Base-by-base conservation (phyloP, 1,140 invertebrate species). In the Ostrea edulis region DNA sequence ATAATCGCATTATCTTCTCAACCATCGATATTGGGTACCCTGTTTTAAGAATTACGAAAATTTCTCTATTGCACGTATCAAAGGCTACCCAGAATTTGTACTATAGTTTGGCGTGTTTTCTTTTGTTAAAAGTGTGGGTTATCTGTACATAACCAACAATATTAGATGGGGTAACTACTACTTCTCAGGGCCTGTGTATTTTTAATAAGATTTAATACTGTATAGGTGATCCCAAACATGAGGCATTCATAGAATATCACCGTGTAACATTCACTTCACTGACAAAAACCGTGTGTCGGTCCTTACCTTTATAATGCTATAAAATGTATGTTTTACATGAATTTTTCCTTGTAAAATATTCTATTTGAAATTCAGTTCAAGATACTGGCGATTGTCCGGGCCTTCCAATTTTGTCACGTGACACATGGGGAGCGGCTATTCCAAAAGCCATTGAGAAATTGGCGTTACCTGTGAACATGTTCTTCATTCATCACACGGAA, bases 401-500 rank as follows among this genome's bases (percentile, higher is more conserved):
- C 35, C 25, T 89, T 35, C 12, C 65, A 51, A 84, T 87, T 12
- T 65, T 86, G 11, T 84, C 62, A 44, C 85, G 85, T 71, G 88
- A 89, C 11, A 84, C 77, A 20, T 89, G 85, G 88, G 88, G 88
- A n/a, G 87, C 87, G 20, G 44, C 71, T 14, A 22, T 77, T 55
- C 84, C 87, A 29, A 62, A n/a, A n/a, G 12, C 20, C 35, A 14
- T 44, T 14, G 35, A 84, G 2, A n/a, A 35, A 20, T 20, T 88
- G 14, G n/a, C 35, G 8, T 54, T 82, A 44, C 86, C 83, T 3
- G 86, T 89, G 12, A 65, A 29, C 12, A 81, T 89, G 86, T 86
- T 89, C 8, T 89, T 89, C 51, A 52, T 89, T 22, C 89, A 89
- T 55, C 89, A 89, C 25, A 89, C 89, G 17, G 83, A 58, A 0